A percentile compares a stretch with the other conserved stretches of the same genome.
Conservation (phyloP, 2,113 vertebrate genomes). For the Strix uralensis region DNA sequence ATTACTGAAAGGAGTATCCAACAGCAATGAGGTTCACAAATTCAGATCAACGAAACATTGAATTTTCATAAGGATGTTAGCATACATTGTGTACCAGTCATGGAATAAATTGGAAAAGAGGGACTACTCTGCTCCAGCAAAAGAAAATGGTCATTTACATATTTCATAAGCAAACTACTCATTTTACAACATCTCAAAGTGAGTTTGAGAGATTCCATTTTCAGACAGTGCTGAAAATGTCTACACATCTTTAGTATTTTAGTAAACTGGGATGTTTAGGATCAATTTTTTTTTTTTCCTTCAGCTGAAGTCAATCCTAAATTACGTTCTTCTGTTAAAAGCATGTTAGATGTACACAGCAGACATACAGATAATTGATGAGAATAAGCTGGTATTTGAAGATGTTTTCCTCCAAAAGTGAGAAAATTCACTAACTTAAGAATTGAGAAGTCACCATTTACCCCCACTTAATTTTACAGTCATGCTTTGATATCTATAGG, state of each 20-base stretch:
- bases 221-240: not conserved
- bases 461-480: not conserved
- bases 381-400: not conserved
- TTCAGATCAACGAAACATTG: not conserved
- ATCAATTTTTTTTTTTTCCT: not conserved
- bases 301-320: not conserved
- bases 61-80: not conserved
- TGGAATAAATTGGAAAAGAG: not conserved
- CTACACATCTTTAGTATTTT: not conserved
- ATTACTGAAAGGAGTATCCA: not conserved
- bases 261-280: not conserved
- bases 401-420: not conserved
- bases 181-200: not conserved
- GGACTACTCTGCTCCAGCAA: not conserved
- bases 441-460: not conserved
- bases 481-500: not conserved
- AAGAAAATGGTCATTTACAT: not conserved
- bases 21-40: not conserved
- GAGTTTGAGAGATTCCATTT: not conserved
- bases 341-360: not conserved
- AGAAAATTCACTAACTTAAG: not conserved
- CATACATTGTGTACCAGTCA: accelerated
- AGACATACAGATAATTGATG: not conserved
- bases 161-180: not conserved
- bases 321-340: not conserved